Evolutionary conservation across 2,113 vertebrate genomes (phyloP).

Genomic region (Phoxinus phoxinus): DNA sequence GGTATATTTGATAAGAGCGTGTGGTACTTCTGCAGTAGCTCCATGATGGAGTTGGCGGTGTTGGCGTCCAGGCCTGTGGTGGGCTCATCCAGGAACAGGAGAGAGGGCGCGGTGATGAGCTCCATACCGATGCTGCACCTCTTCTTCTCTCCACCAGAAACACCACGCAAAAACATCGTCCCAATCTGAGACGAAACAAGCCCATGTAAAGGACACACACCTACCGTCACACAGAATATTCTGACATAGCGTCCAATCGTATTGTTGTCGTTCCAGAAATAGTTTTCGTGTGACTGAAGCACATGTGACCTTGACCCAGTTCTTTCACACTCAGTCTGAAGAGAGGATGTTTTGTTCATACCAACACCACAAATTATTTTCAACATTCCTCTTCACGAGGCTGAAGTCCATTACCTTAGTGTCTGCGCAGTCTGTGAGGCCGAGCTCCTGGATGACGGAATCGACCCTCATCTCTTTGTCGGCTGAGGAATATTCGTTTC

Average conservation of each 20-base stretch:
- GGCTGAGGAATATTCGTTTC: constrained; percentile 45
- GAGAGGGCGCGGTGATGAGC: constrained; percentile 76
- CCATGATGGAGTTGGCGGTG: constrained; percentile 77
- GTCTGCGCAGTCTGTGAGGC: constrained; percentile 75
- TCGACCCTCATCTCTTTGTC: constrained; percentile 72
- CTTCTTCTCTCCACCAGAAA: constrained; percentile 81
- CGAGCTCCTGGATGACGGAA: constrained; percentile 75
- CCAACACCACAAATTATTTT: neutral
- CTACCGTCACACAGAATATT: neutral
- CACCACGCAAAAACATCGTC: constrained; percentile 77
- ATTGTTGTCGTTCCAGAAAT: neutral
- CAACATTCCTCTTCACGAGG: neutral
- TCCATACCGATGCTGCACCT: constrained; percentile 82
- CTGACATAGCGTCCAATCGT: neutral
- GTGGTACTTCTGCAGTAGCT: constrained; percentile 72
- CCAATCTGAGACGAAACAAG: constrained; percentile 69
- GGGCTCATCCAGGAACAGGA: constrained; percentile 81
- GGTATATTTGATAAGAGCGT: neutral
- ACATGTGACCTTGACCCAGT: neutral
- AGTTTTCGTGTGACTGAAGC: neutral
- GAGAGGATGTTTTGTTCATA: neutral
- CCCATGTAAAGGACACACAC: neutral
- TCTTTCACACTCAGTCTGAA: neutral
- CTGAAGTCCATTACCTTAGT: constrained; percentile 70
- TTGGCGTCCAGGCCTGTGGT: constrained; percentile 81